phyloP scores from a whole-genome alignment of 2,113 vertebrate genomes.

The Phoxinus phoxinus region DNA sequence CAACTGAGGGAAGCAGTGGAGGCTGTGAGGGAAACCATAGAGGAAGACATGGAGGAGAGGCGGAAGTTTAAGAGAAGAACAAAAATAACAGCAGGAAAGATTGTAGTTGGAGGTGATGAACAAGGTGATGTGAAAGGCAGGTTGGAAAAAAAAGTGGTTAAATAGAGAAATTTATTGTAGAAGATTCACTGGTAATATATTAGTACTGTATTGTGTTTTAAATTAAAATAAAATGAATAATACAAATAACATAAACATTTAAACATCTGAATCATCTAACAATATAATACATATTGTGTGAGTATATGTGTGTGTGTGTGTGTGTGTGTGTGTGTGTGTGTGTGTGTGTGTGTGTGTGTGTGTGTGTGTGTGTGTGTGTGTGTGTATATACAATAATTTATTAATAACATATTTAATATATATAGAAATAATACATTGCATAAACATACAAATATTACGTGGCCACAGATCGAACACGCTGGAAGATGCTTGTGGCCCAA shows the following conservation, averaged over 20 bases:
- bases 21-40: background rate
- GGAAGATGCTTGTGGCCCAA: background rate
- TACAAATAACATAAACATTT: too few relatives aligned
- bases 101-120: background rate
- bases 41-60: background rate
- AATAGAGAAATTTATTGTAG: background rate
- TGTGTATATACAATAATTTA: too few relatives aligned
- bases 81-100: background rate
- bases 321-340: too few relatives aligned
- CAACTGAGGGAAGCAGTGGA: constrained; percentile 15
- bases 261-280: too few relatives aligned
- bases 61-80: background rate
- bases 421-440: background rate
- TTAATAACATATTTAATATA: background rate
- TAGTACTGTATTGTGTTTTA: too few relatives aligned
- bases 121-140: background rate
- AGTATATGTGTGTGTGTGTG: too few relatives aligned
- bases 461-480: background rate
- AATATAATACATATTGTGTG: too few relatives aligned
- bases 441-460: background rate
- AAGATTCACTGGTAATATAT: too few relatives aligned
- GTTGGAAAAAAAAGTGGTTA: background rate
- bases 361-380: too few relatives aligned
- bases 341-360: too few relatives aligned
- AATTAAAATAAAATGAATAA: too few relatives aligned